phyloP scores from a whole-genome alignment of 92 coral and sea anemone genomes.

The Meandrina meandrites region DNA sequence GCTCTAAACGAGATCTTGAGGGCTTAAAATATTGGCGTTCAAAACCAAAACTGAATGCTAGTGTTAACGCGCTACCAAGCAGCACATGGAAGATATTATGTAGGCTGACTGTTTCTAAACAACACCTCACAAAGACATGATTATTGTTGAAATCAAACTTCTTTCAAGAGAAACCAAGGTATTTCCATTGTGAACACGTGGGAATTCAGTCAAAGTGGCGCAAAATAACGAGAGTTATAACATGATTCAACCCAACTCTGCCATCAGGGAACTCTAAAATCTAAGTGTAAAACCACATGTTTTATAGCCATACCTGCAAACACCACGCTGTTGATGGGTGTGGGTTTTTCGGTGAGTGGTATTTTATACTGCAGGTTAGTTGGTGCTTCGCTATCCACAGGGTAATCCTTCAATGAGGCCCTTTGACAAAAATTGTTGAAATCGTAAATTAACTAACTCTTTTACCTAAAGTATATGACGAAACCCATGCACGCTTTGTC shows the following conservation, averaged over 20 bases:
- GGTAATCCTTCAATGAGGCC: constrained; percentile 61
- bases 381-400: constrained; percentile 65
- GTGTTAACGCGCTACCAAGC: background rate
- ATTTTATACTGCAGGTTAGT: constrained; percentile 66
- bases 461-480: background rate
- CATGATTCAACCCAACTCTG: background rate
- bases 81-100: background rate
- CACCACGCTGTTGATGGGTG: constrained; percentile 74
- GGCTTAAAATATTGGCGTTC: too few species aligned
- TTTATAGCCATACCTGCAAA: constrained; percentile 60
- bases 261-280: too few species aligned
- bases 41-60: background rate
- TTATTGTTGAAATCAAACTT: background rate
- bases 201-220: too few species aligned
- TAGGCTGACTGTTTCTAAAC: background rate
- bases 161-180: background rate
- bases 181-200: background rate
- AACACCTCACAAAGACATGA: background rate
- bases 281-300: background rate
- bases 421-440: constrained; percentile 7
- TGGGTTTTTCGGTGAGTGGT: constrained; percentile 74
- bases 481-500: background rate
- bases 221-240: background rate
- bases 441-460: background rate
- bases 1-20: too few species aligned